These are phyloP conservation scores for Orussus abietinus DNA, from an alignment of 1,140 invertebrate species.

Conservation along the genomic window DNA sequence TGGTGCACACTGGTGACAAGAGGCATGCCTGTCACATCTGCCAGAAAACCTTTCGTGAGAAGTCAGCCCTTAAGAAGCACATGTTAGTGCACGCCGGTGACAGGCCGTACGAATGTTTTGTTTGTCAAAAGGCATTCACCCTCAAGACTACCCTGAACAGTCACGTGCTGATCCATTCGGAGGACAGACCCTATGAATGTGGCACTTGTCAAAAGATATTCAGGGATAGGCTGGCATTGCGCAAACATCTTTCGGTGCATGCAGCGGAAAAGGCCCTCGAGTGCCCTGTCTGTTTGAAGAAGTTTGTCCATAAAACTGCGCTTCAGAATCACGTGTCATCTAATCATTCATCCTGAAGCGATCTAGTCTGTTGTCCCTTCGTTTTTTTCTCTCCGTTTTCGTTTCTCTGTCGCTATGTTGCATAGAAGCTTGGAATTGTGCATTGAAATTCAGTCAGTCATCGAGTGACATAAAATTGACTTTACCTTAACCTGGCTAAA, in stretches of 20 bases:
- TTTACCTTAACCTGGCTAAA: too few species aligned
- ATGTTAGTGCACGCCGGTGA: slow-evolving; percentile 55
- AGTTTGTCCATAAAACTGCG: slow-evolving; percentile 39
- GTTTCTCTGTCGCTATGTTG: too few species aligned
- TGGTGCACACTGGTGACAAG: slow-evolving; percentile 54
- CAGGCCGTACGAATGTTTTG: slow-evolving; percentile 55
- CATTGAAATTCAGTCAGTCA: too few species aligned
- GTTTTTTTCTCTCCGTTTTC: too few species aligned
- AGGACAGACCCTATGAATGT: slow-evolving; percentile 68
- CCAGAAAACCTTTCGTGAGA: slow-evolving; percentile 57
- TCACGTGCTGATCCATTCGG: slow-evolving; percentile 69
- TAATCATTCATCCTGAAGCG: slow-evolving; percentile 20
- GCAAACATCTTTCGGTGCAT: slow-evolving; percentile 57
- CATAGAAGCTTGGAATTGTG: too few species aligned
- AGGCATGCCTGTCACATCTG: slow-evolving; percentile 52
- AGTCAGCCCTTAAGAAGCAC: slow-evolving; percentile 53
- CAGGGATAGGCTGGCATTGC: slow-evolving; percentile 30
- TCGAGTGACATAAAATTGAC: too few species aligned
- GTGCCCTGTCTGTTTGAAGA: slow-evolving; percentile 55
- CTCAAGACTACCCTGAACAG: slow-evolving; percentile 59
- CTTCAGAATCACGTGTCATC: slow-evolving; percentile 10
- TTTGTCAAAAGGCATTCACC: slow-evolving; percentile 55
- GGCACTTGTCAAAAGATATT: slow-evolving; percentile 46
- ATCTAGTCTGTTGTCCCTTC: too few species aligned
- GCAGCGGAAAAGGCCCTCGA: slow-evolving; percentile 60